These are phyloP conservation scores for Lepus townsendii DNA, from an alignment of 2,797 vertebrate genomes.

Conservation along the genomic window DNA sequence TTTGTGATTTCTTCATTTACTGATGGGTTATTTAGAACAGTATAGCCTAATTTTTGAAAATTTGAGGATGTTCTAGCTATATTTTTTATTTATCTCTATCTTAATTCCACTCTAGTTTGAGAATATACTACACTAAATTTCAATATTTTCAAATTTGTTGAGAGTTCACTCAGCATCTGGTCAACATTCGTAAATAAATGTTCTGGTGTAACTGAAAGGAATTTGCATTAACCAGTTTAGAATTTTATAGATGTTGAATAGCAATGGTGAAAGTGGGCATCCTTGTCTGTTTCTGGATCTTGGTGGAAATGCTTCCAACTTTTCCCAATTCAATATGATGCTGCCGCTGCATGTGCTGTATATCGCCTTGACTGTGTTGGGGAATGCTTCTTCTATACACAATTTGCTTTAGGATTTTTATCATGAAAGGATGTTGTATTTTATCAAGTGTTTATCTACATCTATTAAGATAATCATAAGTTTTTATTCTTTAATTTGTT, in stretches of 20 bases:
- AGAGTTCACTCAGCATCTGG: neutral
- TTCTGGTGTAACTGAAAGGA: neutral
- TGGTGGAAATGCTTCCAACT: too few relatives aligned
- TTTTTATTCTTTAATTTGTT: too few relatives aligned
- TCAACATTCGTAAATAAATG: neutral
- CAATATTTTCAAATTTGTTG: slow-evolving; percentile 13
- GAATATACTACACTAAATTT: neutral
- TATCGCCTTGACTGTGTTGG: too few relatives aligned
- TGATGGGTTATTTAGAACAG: neutral
- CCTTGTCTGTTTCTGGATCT: too few relatives aligned
- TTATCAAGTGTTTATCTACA: too few relatives aligned
- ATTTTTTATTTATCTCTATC: neutral
- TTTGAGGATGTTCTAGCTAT: neutral
- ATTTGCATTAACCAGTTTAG: neutral
- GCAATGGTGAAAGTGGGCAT: too few relatives aligned
- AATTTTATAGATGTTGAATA: neutral
- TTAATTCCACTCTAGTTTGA: neutral
- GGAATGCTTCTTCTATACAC: too few relatives aligned
- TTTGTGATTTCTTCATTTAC: slow-evolving; percentile 12
- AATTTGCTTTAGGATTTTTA: too few relatives aligned
- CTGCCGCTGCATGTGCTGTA: too few relatives aligned
- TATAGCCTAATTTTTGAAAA: neutral
- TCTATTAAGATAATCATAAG: too few relatives aligned
- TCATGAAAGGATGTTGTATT: too few relatives aligned
- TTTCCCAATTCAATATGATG: too few relatives aligned